These are phyloP conservation scores for Rotaria sp. DNA, from an alignment of 2,888 invertebrate genomes.

Conservation along the genomic window DNA sequence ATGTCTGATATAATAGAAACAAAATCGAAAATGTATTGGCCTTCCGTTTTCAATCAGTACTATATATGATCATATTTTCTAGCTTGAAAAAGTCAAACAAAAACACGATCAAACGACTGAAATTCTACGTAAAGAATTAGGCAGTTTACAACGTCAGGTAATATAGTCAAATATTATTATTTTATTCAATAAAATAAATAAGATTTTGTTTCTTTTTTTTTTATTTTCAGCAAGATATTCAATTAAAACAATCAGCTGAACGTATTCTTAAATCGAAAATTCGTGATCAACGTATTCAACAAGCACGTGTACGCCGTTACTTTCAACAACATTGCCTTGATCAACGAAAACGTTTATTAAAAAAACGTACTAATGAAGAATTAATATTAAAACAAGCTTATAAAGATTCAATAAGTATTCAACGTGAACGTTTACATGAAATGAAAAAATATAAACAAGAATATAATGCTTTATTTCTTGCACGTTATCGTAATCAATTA, in stretches of 20 bases:
- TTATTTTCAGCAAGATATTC: slow-evolving; percentile 48
- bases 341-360: slow-evolving; percentile 51
- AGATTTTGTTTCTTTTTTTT: not conserved
- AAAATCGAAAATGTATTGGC: too few relatives aligned
- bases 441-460: slow-evolving; percentile 51
- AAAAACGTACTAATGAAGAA: slow-evolving; percentile 52
- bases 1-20: too few relatives aligned
- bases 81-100: slow-evolving; percentile 47
- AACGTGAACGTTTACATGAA: slow-evolving; percentile 51
- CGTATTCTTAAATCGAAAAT: slow-evolving; percentile 47
- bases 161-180: not conserved
- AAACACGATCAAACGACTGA: slow-evolving; percentile 49
- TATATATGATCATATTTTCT: not conserved
- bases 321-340: slow-evolving; percentile 53
- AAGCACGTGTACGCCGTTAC: slow-evolving; percentile 50
- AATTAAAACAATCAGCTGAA: slow-evolving; percentile 47
- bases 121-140: slow-evolving; percentile 52
- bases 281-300: slow-evolving; percentile 51
- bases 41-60: too few relatives aligned
- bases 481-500: slow-evolving; percentile 49
- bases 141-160: slow-evolving; percentile 33
- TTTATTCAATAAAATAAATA: slow-evolving; percentile 47
- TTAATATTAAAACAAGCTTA: slow-evolving; percentile 54
- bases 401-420: slow-evolving; percentile 51
- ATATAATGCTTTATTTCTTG: slow-evolving; percentile 47